These are phyloP conservation scores for Galerucella nymphaeae DNA, from an alignment of 2,888 invertebrate genomes.

Conservation along the genomic window DNA sequence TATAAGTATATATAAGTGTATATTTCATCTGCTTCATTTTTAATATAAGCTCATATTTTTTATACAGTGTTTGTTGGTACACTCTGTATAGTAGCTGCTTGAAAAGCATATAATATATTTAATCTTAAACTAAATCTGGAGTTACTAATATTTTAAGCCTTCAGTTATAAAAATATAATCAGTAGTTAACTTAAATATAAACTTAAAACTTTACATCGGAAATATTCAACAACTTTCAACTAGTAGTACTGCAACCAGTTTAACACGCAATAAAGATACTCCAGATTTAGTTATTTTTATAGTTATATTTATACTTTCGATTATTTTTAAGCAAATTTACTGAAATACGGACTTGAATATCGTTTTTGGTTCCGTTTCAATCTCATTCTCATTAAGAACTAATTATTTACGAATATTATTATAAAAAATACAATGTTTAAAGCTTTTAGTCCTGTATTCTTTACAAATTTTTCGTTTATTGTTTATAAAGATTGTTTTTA, in stretches of 20 bases:
- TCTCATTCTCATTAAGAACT: neutral
- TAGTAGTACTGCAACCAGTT: too few species aligned
- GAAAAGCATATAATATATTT: neutral
- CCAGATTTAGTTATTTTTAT: too few species aligned
- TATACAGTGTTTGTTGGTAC: neutral
- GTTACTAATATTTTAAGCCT: too few species aligned
- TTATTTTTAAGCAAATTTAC: too few species aligned
- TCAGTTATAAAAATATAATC: too few species aligned
- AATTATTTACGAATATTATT: neutral
- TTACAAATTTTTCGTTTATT: neutral
- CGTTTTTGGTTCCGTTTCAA: neutral
- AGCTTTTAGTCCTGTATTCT: neutral
- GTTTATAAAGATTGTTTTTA: slow-evolving; percentile 13
- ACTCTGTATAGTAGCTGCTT: neutral
- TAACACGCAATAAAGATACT: too few species aligned
- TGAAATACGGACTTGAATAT: neutral
- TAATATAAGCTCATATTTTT: neutral
- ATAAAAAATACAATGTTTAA: slow-evolving; percentile 5
- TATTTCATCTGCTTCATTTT: neutral
- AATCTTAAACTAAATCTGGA: neutral
- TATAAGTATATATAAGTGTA: neutral
- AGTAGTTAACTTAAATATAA: too few species aligned
- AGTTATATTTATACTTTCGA: too few species aligned
- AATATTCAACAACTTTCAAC: too few species aligned
- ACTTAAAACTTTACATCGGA: too few species aligned